Evolutionary conservation across 2,888 invertebrate genomes (phyloP).

Genomic region (Agriopis marginaria): DNA sequence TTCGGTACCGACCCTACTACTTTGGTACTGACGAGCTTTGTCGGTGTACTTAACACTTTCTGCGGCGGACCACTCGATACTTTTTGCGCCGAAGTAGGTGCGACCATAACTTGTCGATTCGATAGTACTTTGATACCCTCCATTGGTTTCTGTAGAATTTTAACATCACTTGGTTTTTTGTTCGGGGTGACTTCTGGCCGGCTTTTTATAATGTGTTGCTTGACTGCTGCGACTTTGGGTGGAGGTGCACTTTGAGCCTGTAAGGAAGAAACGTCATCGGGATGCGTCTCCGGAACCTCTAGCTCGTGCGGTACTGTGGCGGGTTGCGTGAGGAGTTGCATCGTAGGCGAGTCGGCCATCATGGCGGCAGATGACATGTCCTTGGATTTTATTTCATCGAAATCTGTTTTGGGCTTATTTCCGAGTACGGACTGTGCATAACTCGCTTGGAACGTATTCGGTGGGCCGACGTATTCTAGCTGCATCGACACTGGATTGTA

Average conservation of each 20-base stretch:
- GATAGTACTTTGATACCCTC: conserved; percentile 77
- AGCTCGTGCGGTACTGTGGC: conserved; percentile 72
- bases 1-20: conserved; percentile 75
- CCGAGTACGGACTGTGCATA: conserved; percentile 79
- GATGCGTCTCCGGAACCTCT: conserved; percentile 66
- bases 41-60: conserved; percentile 68
- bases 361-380: conserved; percentile 67
- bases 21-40: conserved; percentile 79
- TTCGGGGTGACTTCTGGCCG: conserved; percentile 65
- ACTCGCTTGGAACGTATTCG: conserved; percentile 80
- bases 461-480: conserved; percentile 72
- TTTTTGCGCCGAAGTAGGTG: conserved; percentile 72
- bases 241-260: conserved; percentile 68
- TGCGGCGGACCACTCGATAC: conserved; percentile 57
- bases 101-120: conserved; percentile 75
- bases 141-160: conserved; percentile 74
- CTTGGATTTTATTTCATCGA: conserved; percentile 71
- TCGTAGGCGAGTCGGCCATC: conserved; percentile 72
- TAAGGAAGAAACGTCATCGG: conserved; percentile 66
- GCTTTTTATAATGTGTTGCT: conserved; percentile 78
- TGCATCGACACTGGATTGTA: conserved; percentile 65
- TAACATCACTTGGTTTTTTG: conserved; percentile 72
- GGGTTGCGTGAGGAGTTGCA: conserved; percentile 76
- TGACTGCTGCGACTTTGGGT: conserved; percentile 63
- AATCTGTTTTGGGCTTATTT: conserved; percentile 70